Base-by-base conservation (phyloP, 53 echinoderm and acorn worm genomes). In the Pentamera pediparva region DNA sequence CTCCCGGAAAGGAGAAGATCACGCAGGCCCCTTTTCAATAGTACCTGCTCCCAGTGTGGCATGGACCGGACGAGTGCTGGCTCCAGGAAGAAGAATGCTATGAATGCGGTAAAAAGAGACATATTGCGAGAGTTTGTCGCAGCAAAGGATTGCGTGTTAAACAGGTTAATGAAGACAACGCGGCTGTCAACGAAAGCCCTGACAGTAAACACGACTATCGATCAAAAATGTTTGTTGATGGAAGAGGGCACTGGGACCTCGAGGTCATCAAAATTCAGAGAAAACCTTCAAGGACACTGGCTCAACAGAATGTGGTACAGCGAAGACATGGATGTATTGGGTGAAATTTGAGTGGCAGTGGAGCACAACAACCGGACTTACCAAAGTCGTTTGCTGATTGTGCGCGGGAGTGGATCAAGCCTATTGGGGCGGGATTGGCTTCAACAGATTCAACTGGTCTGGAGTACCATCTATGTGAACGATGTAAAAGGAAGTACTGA, bases 181-280 rank as follows among this genome's bases (percentile, higher is more conserved):
- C n/a, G n/a, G n/a, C n/a, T n/a, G n/a, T n/a, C n/a, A 8, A 48
- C 62, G 21, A 63, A 82, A 37, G 38, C 55, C 13, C 55, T n/a
- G 12, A 24, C n/a, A 27, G 55, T 54, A 8, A n/a, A 10, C 55
- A 54, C 26, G 19, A 54, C 55, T 21, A 54, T 54, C 19, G 55
- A 54, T n/a, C 3, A n/a, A 54, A 17, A 54, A n/a, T 8, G n/a
- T 15, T 9, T 54, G 33, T 47, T 29, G 5, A 74, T 74, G 61
- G 50, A 81, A 62, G 34, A 74, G 41, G 81, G 74, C 37, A 74
- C 75, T 7, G 81, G 81, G 4, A 62, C 81, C 3, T 28, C 74
- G 2, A 48, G 32, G 32, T 61, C 51, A 9, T 61, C n/a, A 48
- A 7, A 43, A 74, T 18, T 56, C 40, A 3, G 59, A 28, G 13